Conservation (phyloP, 2,888 invertebrate genomes). For the Nomada ruficornis region DNA sequence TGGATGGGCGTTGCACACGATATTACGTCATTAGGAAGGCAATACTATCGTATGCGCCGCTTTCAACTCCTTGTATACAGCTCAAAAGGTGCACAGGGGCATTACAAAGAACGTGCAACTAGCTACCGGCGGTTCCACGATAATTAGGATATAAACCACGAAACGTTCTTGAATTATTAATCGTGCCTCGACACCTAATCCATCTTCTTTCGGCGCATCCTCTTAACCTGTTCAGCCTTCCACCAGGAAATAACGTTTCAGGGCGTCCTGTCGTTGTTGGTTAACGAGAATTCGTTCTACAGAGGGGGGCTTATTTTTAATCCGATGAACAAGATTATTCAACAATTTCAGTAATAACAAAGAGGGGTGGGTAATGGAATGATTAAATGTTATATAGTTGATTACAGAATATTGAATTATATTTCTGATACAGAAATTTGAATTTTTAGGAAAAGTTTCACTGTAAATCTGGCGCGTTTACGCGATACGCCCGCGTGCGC, state of each 20-base stretch:
- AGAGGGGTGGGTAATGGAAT: too few relatives aligned
- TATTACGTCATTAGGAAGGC: conserved; percentile 71
- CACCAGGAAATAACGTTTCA: conserved; percentile 2
- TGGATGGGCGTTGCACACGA: conserved; percentile 75
- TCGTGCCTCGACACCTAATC: conserved; percentile 42
- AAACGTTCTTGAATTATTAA: conserved; percentile 55
- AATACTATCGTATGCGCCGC: conserved; percentile 62
- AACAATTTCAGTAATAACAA: too few relatives aligned
- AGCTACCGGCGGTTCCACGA: conserved; percentile 40
- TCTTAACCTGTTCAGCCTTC: conserved; percentile 3
- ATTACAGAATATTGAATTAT: not conserved
- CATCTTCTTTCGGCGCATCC: conserved; percentile 41
- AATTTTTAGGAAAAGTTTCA: conserved; percentile 24
- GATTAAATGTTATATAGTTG: too few relatives aligned
- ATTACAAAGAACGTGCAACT: conserved; percentile 45
- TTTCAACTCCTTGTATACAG: conserved; percentile 61
- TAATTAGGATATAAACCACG: conserved; percentile 65
- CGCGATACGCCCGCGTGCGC: conserved; percentile 34
- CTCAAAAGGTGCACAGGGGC: conserved; percentile 11
- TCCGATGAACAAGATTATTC: not conserved
- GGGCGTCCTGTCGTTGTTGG: not conserved
- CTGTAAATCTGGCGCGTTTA: too few relatives aligned
- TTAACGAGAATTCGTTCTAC: not conserved
- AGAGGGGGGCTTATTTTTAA: not conserved
- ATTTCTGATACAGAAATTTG: not conserved